Percentiles rank a stretch among this genome's conserved stretches.
Conservation (phyloP, 2,113 vertebrate genomes). For the Accipiter cooperii region DNA sequence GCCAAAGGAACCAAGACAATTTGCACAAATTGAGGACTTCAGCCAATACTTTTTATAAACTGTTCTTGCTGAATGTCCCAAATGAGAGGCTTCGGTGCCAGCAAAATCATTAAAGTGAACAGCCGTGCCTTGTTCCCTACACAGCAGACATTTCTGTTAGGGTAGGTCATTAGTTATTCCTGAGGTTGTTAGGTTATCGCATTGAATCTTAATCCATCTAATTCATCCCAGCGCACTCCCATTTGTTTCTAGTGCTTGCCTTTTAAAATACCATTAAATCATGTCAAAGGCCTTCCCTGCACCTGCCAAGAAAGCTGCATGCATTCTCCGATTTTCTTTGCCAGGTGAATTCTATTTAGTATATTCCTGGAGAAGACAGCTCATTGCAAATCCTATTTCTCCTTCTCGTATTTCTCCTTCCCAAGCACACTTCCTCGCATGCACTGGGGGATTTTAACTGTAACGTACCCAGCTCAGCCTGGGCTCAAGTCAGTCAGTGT, state of each 20-base stretch:
- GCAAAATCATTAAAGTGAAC: slow-evolving; percentile 34
- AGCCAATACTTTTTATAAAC: slow-evolving; percentile 14
- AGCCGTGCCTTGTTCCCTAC: slow-evolving; percentile 8
- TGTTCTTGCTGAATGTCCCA: slow-evolving; percentile 1
- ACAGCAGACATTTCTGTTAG: slow-evolving; percentile 36
- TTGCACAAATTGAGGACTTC: slow-evolving; percentile 19
- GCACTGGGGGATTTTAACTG: not conserved
- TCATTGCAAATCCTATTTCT: slow-evolving; percentile 24
- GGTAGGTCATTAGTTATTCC: slow-evolving; percentile 55
- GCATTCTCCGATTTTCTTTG: not conserved
- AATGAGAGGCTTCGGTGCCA: slow-evolving; percentile 20
- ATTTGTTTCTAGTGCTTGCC: slow-evolving; percentile 41
- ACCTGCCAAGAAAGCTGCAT: slow-evolving; percentile 45
- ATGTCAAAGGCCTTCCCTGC: slow-evolving; percentile 17
- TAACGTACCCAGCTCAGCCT: not conserved
- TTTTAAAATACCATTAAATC: slow-evolving; percentile 52
- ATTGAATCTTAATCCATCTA: slow-evolving; percentile 57
- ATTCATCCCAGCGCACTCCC: slow-evolving; percentile 36
- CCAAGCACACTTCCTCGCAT: not conserved
- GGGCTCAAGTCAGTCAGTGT: not conserved
- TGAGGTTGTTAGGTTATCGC: slow-evolving; percentile 38
- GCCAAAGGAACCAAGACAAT: slow-evolving; percentile 12
- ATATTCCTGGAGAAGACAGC: slow-evolving; percentile 19
- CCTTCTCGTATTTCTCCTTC: slow-evolving; percentile 15
- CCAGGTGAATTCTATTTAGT: slow-evolving; percentile 37